phyloP scores from a whole-genome alignment of 2,888 invertebrate species.

The Ochropacha duplaris region DNA sequence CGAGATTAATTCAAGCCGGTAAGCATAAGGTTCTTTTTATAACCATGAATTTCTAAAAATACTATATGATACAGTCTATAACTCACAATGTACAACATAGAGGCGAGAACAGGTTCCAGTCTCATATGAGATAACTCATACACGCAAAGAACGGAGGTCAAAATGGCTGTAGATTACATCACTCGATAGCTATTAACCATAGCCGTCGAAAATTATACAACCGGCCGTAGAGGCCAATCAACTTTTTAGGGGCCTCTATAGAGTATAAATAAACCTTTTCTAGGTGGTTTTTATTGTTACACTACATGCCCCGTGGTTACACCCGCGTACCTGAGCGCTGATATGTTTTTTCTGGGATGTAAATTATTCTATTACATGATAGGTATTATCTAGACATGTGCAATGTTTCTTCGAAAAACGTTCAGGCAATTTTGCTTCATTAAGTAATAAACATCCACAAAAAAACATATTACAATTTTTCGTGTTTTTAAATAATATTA shows the following conservation, averaged over 20 bases:
- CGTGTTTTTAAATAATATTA: too few species aligned
- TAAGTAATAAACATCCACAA: too few species aligned
- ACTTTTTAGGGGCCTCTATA: constrained; percentile 7
- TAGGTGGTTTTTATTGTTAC: not conserved
- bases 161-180: constrained; percentile 50
- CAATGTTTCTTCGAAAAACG: too few species aligned
- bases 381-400: too few species aligned
- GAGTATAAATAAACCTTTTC: not conserved
- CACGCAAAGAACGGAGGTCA: constrained; percentile 51
- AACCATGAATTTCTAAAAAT: constrained; percentile 2
- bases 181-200: constrained; percentile 41
- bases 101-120: constrained; percentile 54
- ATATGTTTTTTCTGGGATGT: too few species aligned
- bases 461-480: too few species aligned
- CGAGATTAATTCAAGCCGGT: not conserved
- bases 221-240: constrained; percentile 6
- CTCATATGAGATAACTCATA: constrained; percentile 43
- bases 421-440: too few species aligned
- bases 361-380: too few species aligned
- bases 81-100: constrained; percentile 37
- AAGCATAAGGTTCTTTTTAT: not conserved
- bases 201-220: constrained; percentile 20
- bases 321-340: too few species aligned
- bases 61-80: not conserved
- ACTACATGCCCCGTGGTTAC: not conserved